phyloP scores from a whole-genome alignment of 2,113 vertebrate genomes.

The Microtus ochrogaster region DNA sequence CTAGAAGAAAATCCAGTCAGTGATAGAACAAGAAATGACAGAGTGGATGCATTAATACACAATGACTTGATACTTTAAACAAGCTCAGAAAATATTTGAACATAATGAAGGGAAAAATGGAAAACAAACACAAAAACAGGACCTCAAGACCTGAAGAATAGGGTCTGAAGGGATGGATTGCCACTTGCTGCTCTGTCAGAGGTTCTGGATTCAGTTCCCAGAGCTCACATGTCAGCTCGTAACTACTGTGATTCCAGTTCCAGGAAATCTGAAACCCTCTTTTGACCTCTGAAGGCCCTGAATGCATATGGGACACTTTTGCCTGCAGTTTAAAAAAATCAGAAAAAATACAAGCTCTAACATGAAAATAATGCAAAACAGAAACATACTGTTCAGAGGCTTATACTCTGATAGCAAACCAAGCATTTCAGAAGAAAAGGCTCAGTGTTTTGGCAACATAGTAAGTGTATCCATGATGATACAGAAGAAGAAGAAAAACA shows the following conservation, averaged over 20 bases:
- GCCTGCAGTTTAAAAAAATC: neutral
- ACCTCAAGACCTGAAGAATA: neutral
- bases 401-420: neutral
- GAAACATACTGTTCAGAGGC: neutral
- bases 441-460: neutral
- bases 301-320: neutral
- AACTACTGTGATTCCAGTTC: neutral
- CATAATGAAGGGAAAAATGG: neutral
- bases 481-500: no score
- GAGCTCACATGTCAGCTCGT: neutral
- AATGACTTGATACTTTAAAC: constrained; percentile 12
- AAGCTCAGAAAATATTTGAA: neutral
- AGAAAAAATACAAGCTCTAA: neutral
- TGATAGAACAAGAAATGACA: neutral
- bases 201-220: neutral
- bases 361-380: neutral
- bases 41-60: neutral
- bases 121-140: neutral
- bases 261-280: neutral
- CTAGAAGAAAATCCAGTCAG: neutral
- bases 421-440: neutral
- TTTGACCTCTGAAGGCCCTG: neutral
- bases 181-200: neutral
- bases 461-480: neutral
- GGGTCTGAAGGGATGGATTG: neutral